Evolutionary conservation across 2,888 invertebrate species (phyloP), one percentile per base, ranked within the genome.

Genomic region (Cataglyphis rosenhaueri): DNA sequence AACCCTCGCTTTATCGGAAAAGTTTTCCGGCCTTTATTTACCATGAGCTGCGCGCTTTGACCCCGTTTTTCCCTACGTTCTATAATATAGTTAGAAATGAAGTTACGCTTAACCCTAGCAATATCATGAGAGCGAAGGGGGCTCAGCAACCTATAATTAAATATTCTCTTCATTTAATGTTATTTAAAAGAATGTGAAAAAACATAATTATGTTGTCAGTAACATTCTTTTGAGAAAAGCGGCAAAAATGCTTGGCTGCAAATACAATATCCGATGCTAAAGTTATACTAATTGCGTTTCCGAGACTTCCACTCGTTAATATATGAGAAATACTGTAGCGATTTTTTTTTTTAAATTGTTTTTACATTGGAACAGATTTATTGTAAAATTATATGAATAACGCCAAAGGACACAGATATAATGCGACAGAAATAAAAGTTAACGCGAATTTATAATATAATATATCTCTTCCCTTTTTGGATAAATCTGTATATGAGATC

Each of bases 401-500:
- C 6, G 8, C 21, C 8, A 8, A 15, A 18, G 32, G 44, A 57
- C 15, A 44, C 25, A 57, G 25, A 59, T 78, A 70, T 44, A 68
- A 44, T 44, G 38, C n/a, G 57, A 44, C 21, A 44, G 21, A 70
- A 78, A 70, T 57, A 18, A 70, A 18, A 70, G 12, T 68, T 78
- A 66, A 78, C 41, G 71, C 8, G 44, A 59, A 68, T 68, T 15
- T n/a, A 38, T 52, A 32, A 44, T 3, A 44, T 44, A 29, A 2
- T 29, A 29, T 29, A 41, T 4, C 15, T 4, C 3, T 12, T 44
- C 12, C 48, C 35, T 41, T 55, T 10, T 12, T 64, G 52, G 81
- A 81, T 83, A 83, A 85, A 78, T 64, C 71, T 82, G 83, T 81
- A 83, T 81, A 85, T 73, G 88, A 90, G 88, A 84, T 84, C 86